These are phyloP conservation scores for Falco columbarius DNA, from an alignment of 2,797 vertebrate genomes.

Conservation along the genomic window DNA sequence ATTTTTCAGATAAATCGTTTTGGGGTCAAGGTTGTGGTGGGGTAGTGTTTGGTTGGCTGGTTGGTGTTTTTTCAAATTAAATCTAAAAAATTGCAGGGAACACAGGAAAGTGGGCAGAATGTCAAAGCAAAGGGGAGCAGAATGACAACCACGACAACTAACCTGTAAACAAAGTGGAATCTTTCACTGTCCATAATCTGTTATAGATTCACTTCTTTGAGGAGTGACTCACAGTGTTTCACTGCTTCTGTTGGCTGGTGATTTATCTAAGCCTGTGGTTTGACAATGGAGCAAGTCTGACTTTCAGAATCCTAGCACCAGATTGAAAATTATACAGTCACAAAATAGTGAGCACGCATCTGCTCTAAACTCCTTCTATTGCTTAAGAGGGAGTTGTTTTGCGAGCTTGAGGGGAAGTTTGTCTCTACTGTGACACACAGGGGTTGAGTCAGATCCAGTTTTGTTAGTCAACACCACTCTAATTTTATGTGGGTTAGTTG, in stretches of 20 bases:
- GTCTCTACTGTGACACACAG: neutral
- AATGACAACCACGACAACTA: neutral
- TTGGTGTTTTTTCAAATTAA: neutral
- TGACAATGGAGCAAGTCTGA: neutral
- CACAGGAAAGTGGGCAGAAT: neutral
- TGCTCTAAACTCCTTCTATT: neutral
- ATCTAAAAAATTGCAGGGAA: neutral
- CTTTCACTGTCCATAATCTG: neutral
- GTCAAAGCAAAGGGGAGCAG: neutral
- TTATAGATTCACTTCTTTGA: neutral
- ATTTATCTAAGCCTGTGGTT: neutral
- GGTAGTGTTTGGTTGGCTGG: neutral
- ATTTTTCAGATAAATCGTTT: neutral
- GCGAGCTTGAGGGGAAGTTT: neutral
- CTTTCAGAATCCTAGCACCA: neutral
- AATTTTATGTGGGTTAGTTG: neutral
- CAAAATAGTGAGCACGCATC: neutral
- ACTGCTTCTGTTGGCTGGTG: neutral
- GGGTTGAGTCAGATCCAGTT: neutral
- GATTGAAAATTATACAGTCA: neutral
- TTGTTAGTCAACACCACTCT: neutral
- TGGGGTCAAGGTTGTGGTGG: neutral
- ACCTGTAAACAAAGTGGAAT: neutral
- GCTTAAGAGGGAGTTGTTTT: neutral
- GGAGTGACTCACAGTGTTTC: constrained; percentile 2